These are phyloP conservation scores for Urocitellus parryii DNA, from an alignment of 2,113 vertebrate genomes.

Conservation along the genomic window DNA sequence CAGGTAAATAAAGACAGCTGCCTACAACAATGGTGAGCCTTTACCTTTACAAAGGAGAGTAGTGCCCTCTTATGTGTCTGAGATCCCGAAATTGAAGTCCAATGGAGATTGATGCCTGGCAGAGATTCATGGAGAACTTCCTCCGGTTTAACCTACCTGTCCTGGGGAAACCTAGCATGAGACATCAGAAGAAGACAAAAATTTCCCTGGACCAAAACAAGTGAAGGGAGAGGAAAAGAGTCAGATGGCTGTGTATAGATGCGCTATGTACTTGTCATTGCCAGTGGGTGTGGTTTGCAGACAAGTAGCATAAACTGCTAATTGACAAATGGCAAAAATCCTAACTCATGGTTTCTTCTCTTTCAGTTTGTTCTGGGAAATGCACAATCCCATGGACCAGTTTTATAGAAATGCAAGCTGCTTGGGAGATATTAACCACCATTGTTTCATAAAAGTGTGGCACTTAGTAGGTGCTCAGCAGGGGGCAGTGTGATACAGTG, in stretches of 20 bases:
- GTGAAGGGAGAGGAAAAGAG: not conserved
- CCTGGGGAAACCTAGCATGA: not conserved
- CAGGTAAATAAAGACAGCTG: not conserved
- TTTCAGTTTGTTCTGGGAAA: not conserved
- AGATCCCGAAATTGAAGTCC: not conserved
- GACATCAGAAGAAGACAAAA: not conserved
- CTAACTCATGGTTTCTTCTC: not conserved
- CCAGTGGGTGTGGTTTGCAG: not conserved
- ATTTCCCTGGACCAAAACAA: not conserved
- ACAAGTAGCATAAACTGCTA: not conserved
- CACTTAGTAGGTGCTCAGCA: slow-evolving; percentile 82
- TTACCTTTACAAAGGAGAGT: not conserved
- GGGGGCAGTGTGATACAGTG: slow-evolving; percentile 80
- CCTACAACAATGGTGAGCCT: not conserved
- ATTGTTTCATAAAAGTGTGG: not conserved
- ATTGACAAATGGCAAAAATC: not conserved
- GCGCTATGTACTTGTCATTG: rapidly evolving
- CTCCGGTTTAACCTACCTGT: not conserved
- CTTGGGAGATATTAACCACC: not conserved
- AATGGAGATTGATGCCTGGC: not conserved
- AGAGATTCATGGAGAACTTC: not conserved
- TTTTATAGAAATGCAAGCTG: not conserved
- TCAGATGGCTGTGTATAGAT: not conserved
- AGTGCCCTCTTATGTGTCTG: not conserved
- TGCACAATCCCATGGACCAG: not conserved